phyloP scores from a whole-genome alignment of 2,797 vertebrate genomes.

The Xenopus petersii region DNA sequence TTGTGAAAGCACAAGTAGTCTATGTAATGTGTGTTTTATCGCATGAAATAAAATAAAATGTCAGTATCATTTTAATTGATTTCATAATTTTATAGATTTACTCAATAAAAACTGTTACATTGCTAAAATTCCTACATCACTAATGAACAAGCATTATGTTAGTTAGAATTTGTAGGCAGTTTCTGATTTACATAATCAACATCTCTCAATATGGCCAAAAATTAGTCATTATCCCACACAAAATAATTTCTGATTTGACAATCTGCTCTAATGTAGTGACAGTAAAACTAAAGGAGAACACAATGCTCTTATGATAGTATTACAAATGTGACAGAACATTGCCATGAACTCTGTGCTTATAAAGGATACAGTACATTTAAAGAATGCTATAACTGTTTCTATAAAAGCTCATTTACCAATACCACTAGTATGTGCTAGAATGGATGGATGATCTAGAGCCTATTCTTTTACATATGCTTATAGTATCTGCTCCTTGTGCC shows the following conservation, averaged over 20 bases:
- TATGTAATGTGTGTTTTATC: no score
- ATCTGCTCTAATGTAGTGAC: conserved; percentile 24
- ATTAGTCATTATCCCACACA: conserved; percentile 29
- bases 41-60: no score
- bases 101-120: no score
- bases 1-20: no score
- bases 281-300: not conserved
- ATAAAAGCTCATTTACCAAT: no score
- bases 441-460: no score
- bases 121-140: no score
- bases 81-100: no score
- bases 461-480: no score
- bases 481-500: no score
- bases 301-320: not conserved
- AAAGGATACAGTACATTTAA: not conserved
- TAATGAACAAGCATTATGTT: conserved; percentile 2
- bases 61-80: no score
- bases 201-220: conserved; percentile 7
- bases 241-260: conserved; percentile 8
- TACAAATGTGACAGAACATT: not conserved
- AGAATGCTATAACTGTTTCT: not conserved
- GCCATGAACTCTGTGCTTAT: not conserved
- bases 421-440: no score
- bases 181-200: conserved; percentile 25
- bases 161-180: conserved; percentile 3